A percentile compares a stretch with the other conserved stretches of the same genome.
These are phyloP conservation scores for Leguminivora glycinivorella DNA, from an alignment of 1,140 invertebrate species.

Conservation along the genomic window DNA sequence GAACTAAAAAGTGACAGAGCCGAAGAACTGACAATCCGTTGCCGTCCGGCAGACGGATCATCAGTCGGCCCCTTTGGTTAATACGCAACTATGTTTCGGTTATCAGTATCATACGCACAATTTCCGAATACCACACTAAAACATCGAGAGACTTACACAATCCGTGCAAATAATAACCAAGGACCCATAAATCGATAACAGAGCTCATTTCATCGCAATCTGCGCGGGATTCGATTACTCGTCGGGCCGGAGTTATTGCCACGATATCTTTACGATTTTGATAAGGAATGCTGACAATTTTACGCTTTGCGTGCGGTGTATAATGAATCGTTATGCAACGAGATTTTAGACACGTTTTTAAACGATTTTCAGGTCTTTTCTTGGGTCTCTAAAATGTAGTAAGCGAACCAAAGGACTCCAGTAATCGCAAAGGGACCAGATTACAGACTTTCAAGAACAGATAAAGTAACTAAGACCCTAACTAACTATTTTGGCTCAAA, in stretches of 20 bases:
- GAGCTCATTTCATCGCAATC: constrained; percentile 17
- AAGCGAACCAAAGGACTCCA: no score
- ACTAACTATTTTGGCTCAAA: no score
- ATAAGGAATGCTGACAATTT: constrained; percentile 63
- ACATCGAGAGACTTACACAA: constrained; percentile 10
- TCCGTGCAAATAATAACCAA: constrained; percentile 9
- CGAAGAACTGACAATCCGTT: no score
- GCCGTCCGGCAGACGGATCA: no score
- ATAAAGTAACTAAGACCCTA: no score
- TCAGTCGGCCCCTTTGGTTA: no score
- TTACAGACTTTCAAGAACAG: no score
- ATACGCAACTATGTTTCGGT: no score
- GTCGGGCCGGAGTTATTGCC: neutral
- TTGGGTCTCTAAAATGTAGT: no score
- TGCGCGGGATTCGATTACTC: constrained; percentile 18
- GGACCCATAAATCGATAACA: constrained; percentile 15
- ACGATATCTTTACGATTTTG: constrained; percentile 52
- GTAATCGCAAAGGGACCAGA: no score
- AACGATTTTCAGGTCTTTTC: no score
- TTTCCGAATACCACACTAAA: constrained; percentile 17
- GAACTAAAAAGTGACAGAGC: no score
- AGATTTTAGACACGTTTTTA: constrained; percentile 35
- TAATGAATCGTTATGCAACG: constrained; percentile 39
- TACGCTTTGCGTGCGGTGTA: constrained; percentile 54
- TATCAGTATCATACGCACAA: neutral